These are phyloP conservation scores for Plecotus auritus DNA, from an alignment of 2,113 vertebrate species.

Conservation along the genomic window DNA sequence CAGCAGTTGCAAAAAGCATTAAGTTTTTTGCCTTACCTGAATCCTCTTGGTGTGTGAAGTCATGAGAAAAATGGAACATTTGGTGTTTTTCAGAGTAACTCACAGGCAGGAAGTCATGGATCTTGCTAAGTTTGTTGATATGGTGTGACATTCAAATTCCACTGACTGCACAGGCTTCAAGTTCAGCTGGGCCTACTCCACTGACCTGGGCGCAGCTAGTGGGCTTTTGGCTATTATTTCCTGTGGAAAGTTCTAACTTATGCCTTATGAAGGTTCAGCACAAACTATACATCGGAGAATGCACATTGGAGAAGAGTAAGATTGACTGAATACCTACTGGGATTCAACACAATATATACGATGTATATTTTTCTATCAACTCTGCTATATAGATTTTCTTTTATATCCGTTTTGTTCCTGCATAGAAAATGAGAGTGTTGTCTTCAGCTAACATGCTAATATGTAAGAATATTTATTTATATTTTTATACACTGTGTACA, in stretches of 20 bases:
- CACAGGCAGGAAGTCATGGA: slow-evolving; percentile 35
- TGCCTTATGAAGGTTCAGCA: not conserved
- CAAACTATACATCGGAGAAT: not conserved
- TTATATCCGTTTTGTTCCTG: not conserved
- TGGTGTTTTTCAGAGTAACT: slow-evolving; percentile 29
- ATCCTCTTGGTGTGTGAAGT: slow-evolving; percentile 43
- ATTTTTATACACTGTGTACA: not conserved
- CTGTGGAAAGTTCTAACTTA: not conserved
- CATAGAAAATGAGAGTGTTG: not conserved
- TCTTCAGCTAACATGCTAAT: not conserved
- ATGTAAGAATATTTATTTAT: not conserved
- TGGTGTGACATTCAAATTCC: not conserved
- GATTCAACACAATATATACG: not conserved
- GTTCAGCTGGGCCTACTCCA: not conserved
- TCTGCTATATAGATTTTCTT: not conserved
- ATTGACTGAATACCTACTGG: not conserved
- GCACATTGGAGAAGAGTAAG: not conserved
- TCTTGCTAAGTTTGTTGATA: slow-evolving; percentile 5
- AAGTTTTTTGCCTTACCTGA: slow-evolving; percentile 38
- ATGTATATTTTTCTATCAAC: not conserved
- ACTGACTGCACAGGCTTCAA: not conserved
- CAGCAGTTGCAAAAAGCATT: slow-evolving; percentile 52
- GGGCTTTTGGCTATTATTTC: not conserved
- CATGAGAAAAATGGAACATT: slow-evolving; percentile 55
- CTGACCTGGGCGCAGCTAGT: not conserved